Percentiles rank a stretch among this genome's conserved stretches.
Evolutionary conservation across 2,113 vertebrate genomes (phyloP).

Genomic region (Osmerus eperlanus): DNA sequence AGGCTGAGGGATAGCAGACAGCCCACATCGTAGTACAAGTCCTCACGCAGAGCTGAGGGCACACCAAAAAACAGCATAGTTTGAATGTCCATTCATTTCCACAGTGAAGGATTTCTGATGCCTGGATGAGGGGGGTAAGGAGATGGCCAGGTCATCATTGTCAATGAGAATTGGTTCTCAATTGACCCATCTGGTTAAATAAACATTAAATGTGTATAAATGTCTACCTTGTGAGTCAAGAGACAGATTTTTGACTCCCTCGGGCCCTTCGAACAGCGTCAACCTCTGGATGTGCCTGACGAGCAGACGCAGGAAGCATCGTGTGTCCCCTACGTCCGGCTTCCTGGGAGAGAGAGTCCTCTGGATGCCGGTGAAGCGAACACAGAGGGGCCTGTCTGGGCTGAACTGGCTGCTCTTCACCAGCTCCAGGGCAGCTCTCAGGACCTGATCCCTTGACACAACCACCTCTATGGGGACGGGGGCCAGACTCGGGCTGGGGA

Average conservation of each 20-base stretch:
- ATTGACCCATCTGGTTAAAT: no score
- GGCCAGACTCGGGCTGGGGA: no score
- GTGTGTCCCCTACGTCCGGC: constrained; percentile 23
- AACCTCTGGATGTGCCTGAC: constrained; percentile 62
- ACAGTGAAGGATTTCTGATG: no score
- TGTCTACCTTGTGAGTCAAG: constrained; percentile 64
- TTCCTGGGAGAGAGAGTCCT: not conserved
- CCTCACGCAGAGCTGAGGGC: constrained; percentile 69
- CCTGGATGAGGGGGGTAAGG: no score
- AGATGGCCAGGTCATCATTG: no score
- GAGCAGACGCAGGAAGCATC: constrained; percentile 63
- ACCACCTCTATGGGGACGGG: constrained; percentile 49
- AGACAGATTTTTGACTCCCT: constrained; percentile 61
- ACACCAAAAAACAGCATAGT: no score
- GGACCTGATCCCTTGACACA: constrained; percentile 70
- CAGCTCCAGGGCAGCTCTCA: constrained; percentile 76
- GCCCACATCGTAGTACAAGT: constrained; percentile 77
- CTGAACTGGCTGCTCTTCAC: constrained; percentile 78
- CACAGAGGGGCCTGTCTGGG: constrained; percentile 74
- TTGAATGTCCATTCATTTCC: no score
- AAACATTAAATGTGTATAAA: no score
- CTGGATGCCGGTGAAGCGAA: constrained; percentile 65
- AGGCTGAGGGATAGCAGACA: constrained; percentile 81
- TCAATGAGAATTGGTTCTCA: no score
- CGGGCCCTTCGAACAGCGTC: constrained; percentile 66